These are phyloP conservation scores for Pithys albifrons DNA, from an alignment of 2,113 vertebrate genomes.

Conservation along the genomic window DNA sequence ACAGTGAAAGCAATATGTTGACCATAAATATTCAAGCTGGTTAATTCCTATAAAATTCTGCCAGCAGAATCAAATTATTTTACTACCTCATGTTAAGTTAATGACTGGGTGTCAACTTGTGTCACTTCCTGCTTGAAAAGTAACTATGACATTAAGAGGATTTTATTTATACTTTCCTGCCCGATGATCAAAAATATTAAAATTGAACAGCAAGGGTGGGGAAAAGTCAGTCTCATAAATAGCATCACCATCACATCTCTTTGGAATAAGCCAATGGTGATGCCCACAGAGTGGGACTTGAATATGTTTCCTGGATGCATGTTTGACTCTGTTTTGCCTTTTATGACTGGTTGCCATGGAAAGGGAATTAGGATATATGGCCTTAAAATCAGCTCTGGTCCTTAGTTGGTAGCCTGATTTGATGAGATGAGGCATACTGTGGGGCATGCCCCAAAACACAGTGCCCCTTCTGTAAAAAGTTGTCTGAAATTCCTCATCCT, in stretches of 20 bases:
- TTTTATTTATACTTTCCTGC: constrained; percentile 19
- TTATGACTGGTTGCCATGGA: background rate
- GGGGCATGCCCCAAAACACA: background rate
- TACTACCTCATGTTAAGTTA: constrained; percentile 26
- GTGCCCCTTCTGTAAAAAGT: background rate
- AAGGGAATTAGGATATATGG: background rate
- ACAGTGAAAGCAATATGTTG: background rate
- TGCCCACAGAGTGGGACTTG: background rate
- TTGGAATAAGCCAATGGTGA: background rate
- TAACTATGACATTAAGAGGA: background rate
- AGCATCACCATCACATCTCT: background rate
- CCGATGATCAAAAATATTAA: background rate
- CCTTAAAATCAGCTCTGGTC: background rate
- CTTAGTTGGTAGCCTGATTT: background rate
- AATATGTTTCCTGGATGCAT: background rate
- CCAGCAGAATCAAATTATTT: constrained; percentile 14
- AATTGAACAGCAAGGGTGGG: background rate
- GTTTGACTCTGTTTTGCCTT: background rate
- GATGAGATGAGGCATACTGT: background rate
- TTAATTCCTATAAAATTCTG: constrained; percentile 39
- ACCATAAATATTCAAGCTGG: constrained; percentile 1
- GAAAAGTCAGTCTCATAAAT: background rate
- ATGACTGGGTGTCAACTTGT: constrained; percentile 48
- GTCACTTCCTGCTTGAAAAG: constrained; percentile 47
- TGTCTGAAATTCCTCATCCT: background rate